Evolutionary conservation across 2,888 invertebrate genomes (phyloP).

Genomic region (Cheilosia urbana): DNA sequence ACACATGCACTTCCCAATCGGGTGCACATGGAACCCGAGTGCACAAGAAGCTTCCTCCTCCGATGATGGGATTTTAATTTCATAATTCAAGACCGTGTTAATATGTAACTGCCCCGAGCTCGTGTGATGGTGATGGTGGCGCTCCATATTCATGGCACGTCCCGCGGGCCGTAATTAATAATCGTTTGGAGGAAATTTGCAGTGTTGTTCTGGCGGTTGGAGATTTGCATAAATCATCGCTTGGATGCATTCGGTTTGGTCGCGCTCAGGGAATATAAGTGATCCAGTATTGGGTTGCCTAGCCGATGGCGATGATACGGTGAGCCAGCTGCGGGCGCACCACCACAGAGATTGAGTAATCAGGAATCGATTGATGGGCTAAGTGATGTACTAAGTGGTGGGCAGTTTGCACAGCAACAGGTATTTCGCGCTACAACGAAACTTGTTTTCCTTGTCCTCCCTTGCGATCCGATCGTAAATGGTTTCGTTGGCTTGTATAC

Average conservation of each 20-base stretch:
- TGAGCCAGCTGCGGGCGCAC: constrained; percentile 6
- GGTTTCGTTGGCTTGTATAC: constrained; percentile 31
- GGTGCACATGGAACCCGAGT: constrained; percentile 40
- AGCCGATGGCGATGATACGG: constrained; percentile 19
- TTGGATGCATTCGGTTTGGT: constrained; percentile 11
- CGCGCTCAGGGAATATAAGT: constrained; percentile 5
- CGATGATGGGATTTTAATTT: constrained; percentile 73
- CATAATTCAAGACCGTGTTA: constrained; percentile 76
- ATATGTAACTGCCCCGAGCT: constrained; percentile 70
- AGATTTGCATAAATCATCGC: constrained; percentile 72
- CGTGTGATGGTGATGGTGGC: constrained; percentile 46
- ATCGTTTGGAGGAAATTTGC: constrained; percentile 74
- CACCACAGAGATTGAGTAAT: constrained; percentile 54
- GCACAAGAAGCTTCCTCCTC: constrained; percentile 62
- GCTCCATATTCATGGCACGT: constrained; percentile 71
- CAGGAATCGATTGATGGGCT: constrained; percentile 62
- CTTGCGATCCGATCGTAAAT: constrained; percentile 32
- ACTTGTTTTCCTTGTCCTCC: constrained; percentile 20
- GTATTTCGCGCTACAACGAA: constrained; percentile 28
- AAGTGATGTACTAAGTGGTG: constrained; percentile 57
- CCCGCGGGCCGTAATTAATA: constrained; percentile 69
- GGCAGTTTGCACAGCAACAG: constrained; percentile 38
- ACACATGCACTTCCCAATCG: constrained; percentile 51
- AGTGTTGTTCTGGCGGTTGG: constrained; percentile 54
- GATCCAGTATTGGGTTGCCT: constrained; percentile 39